Conservation (phyloP, 2,113 vertebrate genomes). For the Odontesthes bonariensis region DNA sequence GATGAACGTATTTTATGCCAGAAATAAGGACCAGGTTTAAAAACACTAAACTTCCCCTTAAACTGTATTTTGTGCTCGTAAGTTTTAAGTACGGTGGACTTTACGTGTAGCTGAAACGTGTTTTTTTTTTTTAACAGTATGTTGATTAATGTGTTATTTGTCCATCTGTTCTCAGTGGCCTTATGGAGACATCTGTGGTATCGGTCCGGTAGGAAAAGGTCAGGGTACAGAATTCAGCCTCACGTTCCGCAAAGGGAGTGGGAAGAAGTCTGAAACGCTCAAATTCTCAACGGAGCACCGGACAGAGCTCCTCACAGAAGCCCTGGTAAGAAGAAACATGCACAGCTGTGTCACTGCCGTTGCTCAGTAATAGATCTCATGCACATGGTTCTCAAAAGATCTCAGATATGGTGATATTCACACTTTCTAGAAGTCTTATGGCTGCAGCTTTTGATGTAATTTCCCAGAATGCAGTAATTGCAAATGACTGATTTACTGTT, state of each 20-base stretch:
- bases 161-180: constrained; percentile 87
- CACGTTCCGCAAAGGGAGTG: constrained; percentile 96
- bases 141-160: constrained; percentile 21
- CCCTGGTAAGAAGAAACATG: constrained; percentile 86
- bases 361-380: background rate
- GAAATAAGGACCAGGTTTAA: too few relatives aligned
- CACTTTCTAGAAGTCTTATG: background rate
- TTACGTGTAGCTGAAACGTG: background rate
- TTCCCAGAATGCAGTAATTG: constrained; percentile 21
- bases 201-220: constrained; percentile 95
- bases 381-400: background rate
- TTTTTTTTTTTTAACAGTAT: background rate
- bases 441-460: constrained; percentile 15
- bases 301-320: constrained; percentile 97
- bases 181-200: constrained; percentile 97
- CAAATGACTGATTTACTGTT: background rate
- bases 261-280: constrained; percentile 97
- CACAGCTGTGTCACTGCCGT: background rate
- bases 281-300: constrained; percentile 99
- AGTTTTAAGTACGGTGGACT: background rate
- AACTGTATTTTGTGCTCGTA: background rate
- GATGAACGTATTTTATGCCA: too few relatives aligned
- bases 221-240: constrained; percentile 98
- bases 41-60: too few relatives aligned
- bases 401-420: background rate